Evolutionary conservation across 2,888 invertebrate genomes (phyloP).

Genomic region (Isoperla grammatica): DNA sequence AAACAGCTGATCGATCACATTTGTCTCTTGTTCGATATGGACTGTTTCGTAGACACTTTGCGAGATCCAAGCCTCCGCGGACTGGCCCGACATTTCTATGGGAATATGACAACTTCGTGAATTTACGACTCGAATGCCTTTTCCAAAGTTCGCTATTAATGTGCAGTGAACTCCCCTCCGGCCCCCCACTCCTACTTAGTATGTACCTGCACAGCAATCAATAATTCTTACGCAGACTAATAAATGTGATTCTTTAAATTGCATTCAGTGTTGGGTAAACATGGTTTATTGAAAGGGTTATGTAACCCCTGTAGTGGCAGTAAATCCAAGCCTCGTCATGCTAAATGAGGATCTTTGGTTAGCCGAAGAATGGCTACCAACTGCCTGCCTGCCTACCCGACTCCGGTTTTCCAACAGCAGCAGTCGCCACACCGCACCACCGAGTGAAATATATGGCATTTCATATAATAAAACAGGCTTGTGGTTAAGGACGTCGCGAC

Average conservation of each 20-base stretch:
- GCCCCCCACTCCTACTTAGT: background rate
- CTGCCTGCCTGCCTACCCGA: background rate
- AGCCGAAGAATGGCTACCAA: conserved; percentile 27
- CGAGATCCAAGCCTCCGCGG: too few species aligned
- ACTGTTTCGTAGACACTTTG: too few species aligned
- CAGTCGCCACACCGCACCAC: conserved; percentile 10
- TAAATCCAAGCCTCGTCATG: conserved; percentile 29
- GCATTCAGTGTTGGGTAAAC: conserved; percentile 11
- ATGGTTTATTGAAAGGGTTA: conserved; percentile 13
- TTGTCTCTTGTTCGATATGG: too few species aligned
- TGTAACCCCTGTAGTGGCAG: background rate
- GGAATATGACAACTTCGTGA: too few species aligned
- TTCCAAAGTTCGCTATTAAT: too few species aligned
- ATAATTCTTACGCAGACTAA: too few species aligned
- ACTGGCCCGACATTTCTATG: too few species aligned
- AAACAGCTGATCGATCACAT: too few species aligned
- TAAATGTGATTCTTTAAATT: conserved; percentile 3
- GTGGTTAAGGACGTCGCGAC: conserved; percentile 26
- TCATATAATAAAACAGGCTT: conserved; percentile 31
- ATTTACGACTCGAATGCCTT: too few species aligned
- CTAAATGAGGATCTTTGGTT: conserved; percentile 29
- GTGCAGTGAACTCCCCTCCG: too few species aligned
- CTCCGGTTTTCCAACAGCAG: background rate
- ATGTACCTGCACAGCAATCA: background rate
- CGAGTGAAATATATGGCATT: conserved; percentile 29